phyloP scores from a whole-genome alignment of 1,140 invertebrate genomes.

The Anastrepha ludens region DNA sequence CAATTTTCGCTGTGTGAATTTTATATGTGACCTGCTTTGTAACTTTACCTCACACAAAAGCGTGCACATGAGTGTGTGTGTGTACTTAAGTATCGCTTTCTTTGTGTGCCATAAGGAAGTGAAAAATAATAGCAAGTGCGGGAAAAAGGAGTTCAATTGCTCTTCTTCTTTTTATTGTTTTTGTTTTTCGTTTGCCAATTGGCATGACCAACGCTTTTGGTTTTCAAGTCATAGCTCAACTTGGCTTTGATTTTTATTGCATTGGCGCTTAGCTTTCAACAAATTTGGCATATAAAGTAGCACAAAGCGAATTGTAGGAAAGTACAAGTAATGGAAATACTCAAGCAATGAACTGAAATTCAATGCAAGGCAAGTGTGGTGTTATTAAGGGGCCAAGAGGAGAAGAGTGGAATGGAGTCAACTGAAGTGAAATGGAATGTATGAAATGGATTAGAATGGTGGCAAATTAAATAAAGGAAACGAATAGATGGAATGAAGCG shows the following conservation, averaged over 20 bases:
- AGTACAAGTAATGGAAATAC: conserved; percentile 39
- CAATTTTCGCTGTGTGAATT: neutral
- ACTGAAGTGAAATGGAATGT: neutral
- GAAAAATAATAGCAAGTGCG: conserved; percentile 33
- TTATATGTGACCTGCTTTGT: conserved; percentile 35
- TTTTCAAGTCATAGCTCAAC: conserved; percentile 30
- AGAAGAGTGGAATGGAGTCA: neutral
- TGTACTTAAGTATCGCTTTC: neutral
- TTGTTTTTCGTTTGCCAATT: neutral
- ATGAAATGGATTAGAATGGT: neutral
- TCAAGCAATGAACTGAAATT: neutral
- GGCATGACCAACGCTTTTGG: neutral
- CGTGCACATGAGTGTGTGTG: no score
- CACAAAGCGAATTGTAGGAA: neutral
- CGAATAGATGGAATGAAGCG: neutral
- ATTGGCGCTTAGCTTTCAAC: neutral
- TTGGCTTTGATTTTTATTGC: conserved; percentile 43
- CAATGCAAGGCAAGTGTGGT: neutral
- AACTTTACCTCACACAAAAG: conserved; percentile 11
- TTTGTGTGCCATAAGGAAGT: conserved; percentile 40
- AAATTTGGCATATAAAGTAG: conserved; percentile 41
- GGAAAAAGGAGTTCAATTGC: conserved; percentile 13
- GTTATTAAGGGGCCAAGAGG: neutral
- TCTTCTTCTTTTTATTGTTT: neutral
- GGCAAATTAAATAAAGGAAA: neutral